These are phyloP conservation scores for Smittia aterrima DNA, from an alignment of 2,888 invertebrate species.

Conservation along the genomic window DNA sequence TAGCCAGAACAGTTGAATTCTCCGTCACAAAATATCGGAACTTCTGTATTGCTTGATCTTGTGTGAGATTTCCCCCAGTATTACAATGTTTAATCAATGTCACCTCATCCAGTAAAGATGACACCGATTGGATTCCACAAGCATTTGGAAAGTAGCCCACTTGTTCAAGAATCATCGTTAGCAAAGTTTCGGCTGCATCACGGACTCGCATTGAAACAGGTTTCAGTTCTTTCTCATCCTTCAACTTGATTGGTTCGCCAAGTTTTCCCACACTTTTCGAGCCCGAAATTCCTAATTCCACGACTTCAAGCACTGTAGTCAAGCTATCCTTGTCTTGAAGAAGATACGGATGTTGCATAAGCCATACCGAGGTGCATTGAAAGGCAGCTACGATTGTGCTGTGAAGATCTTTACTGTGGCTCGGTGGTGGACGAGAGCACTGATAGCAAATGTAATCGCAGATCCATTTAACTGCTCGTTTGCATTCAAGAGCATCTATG, in stretches of 20 bases:
- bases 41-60: constrained; percentile 63
- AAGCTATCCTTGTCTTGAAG: constrained; percentile 90
- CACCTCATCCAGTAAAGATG: constrained; percentile 85
- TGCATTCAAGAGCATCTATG: constrained; percentile 84
- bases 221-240: constrained; percentile 93
- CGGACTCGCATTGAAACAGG: constrained; percentile 97
- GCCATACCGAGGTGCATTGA: constrained; percentile 87
- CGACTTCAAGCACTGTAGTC: constrained; percentile 90
- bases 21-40: constrained; percentile 91
- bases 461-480: constrained; percentile 93
- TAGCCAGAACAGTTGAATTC: constrained; percentile 80
- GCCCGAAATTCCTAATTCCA: constrained; percentile 96
- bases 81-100: constrained; percentile 75
- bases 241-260: constrained; percentile 85
- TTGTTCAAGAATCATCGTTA: constrained; percentile 89
- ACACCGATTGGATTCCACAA: constrained; percentile 78
- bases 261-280: constrained; percentile 85
- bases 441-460: constrained; percentile 97
- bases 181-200: constrained; percentile 92
- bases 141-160: constrained; percentile 82
- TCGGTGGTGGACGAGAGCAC: constrained; percentile 90
- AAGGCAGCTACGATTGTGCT: constrained; percentile 93
- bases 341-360: constrained; percentile 85
- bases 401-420: constrained; percentile 90
- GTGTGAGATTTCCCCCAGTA: constrained; percentile 51